phyloP scores from a whole-genome alignment of 2,888 invertebrate species.

The Apomyelois bistriatella region DNA sequence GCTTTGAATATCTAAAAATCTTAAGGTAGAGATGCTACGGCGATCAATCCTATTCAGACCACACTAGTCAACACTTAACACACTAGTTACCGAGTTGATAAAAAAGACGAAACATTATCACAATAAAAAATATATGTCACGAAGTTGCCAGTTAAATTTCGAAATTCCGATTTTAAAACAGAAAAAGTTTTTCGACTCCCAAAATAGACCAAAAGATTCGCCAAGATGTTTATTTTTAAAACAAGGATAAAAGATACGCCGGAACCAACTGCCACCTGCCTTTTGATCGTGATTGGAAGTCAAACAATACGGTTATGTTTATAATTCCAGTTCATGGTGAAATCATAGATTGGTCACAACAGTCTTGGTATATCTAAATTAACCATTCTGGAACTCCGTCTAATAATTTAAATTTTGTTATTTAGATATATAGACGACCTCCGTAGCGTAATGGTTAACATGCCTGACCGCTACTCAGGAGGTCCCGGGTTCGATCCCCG shows the following conservation, averaged over 20 bases:
- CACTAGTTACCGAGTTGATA: no score
- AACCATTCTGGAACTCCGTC: no score
- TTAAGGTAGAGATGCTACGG: no score
- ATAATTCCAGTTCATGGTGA: background rate
- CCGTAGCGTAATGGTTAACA: no score
- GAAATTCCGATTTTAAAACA: background rate
- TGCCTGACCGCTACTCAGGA: no score
- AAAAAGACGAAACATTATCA: no score
- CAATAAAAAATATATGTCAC: background rate
- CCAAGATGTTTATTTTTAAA: background rate
- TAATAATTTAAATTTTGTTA: no score
- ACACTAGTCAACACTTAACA: no score
- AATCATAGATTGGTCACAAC: background rate
- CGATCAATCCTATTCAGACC: no score
- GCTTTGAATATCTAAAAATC: no score
- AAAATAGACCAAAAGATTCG: background rate
- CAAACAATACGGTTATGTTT: constrained; percentile 2
- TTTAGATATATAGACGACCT: no score
- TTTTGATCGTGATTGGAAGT: constrained; percentile 9
- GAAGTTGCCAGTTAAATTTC: background rate
- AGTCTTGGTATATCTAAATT: background rate
- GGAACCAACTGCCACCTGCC: background rate
- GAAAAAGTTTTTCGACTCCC: background rate
- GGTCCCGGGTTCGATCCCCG: no score
- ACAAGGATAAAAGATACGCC: background rate